Evolutionary conservation across 2,797 vertebrate genomes (phyloP), one percentile per base, ranked within the genome.

Genomic region (Sebastes diploproa): DNA sequence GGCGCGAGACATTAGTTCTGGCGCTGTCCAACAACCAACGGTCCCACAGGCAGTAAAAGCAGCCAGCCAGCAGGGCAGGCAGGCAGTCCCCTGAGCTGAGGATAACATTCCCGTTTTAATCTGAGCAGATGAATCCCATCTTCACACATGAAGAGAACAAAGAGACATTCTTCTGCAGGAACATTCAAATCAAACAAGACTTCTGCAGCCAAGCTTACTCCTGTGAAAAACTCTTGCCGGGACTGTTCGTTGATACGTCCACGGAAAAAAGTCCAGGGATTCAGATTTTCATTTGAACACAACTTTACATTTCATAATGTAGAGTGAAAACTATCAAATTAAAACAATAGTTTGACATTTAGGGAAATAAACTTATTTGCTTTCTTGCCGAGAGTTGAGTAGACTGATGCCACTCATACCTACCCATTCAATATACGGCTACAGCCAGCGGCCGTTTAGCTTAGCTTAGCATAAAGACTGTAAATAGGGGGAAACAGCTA

Each of bases 51-150:
- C 78, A 72, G 79, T 59, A 52, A 77, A 58, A 81, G 75, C 60
- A 60, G 75, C 72, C 27, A 27, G 27, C 42, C 42, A 18, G 42
- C 14, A 16, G 42, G 42, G 62, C 77, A 67, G 67, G 50, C 72
- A 77, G 74, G 42, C 63, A 32, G 52, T 16, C 78, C 82, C 36
- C 78, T 14, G 66, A 80, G 78, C 79, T 54, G 62, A 56, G 80
- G 70, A 87, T 77, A 89, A 86, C 77, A 78, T 90, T 87, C 78
- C 87, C 71, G 20, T 72, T 58, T 81, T 82, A 82, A 82, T 88
- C 77, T 18, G 72, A 90, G 74, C 82, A 86, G 83, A 91, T 78
- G 84, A 86, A 88, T 86, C 88, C 78, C 81, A 82, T 90, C 85
- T 77, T 85, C 73, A 80, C 72, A 74, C 61, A 65, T 34, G 27